Conservation (phyloP, 2,888 invertebrate genomes). For the Cryptocephalus primarius region DNA sequence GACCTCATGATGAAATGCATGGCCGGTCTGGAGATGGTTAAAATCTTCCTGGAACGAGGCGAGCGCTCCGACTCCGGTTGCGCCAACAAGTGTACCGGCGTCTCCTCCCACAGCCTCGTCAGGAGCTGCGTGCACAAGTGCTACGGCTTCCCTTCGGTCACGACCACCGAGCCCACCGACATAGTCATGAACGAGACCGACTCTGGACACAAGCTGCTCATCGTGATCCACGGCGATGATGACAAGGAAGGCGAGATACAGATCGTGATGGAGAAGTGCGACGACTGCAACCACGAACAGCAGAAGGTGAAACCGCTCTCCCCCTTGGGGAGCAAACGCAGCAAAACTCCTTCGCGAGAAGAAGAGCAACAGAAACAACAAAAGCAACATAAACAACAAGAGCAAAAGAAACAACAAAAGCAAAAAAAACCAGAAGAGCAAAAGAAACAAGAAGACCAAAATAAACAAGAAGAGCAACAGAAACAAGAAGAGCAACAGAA, state of each 20-base stretch:
- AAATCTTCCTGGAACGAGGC: neutral
- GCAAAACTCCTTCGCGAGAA: too few species aligned
- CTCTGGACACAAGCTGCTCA: neutral
- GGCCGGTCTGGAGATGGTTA: neutral
- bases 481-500: neutral
- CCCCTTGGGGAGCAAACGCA: too few species aligned
- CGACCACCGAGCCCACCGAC: neutral
- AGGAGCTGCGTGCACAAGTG: neutral
- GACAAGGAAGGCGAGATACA: neutral
- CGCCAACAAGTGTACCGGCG: neutral
- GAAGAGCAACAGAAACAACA: too few species aligned
- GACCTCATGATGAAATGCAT: neutral
- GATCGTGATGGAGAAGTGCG: neutral
- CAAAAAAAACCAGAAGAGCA: neutral
- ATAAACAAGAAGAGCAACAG: neutral
- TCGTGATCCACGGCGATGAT: neutral
- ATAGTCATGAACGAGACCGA: neutral
- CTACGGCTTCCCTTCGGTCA: neutral
- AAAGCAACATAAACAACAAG: neutral
- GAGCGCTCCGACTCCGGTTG: neutral
- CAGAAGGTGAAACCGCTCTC: too few species aligned
- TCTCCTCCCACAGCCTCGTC: neutral
- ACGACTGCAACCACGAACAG: neutral
- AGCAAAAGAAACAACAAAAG: neutral
- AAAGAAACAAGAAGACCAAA: neutral